Conservation (phyloP, 2,888 invertebrate species). For the Agrotis segetum region DNA sequence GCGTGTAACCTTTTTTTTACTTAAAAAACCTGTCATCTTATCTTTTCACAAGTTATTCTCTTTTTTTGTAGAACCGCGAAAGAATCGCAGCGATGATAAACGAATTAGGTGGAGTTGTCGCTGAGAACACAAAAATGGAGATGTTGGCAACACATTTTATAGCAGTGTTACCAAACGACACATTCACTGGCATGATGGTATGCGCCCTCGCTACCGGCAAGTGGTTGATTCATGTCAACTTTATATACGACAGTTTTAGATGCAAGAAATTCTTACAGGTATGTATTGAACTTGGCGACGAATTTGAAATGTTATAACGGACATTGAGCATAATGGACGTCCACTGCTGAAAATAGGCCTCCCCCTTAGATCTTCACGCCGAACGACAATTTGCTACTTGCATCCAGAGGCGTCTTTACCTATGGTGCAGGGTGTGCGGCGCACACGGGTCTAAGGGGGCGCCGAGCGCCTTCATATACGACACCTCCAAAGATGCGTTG, state of each 20-base stretch:
- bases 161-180: constrained; percentile 84
- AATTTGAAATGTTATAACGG: background rate
- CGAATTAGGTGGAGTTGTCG: constrained; percentile 87
- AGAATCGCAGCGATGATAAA: constrained; percentile 84
- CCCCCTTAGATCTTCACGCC: too few relatives aligned
- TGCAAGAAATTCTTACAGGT: constrained; percentile 87
- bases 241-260: constrained; percentile 86
- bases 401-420: too few relatives aligned
- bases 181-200: constrained; percentile 88
- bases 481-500: too few relatives aligned
- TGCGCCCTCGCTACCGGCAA: constrained; percentile 88
- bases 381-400: too few relatives aligned
- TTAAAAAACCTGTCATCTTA: background rate
- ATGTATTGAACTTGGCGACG: constrained; percentile 35
- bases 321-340: background rate
- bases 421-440: too few relatives aligned
- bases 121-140: constrained; percentile 89
- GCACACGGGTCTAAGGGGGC: too few relatives aligned
- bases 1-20: background rate
- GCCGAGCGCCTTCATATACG: too few relatives aligned
- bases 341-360: too few relatives aligned
- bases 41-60: constrained; percentile 15
- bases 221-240: constrained; percentile 85
- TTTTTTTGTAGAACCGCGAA: constrained; percentile 80
- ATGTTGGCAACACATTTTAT: constrained; percentile 88